Percentiles rank a stretch among this genome's conserved stretches.
Conservation (phyloP, 1,140 invertebrate genomes). For the Artemia franciscana region DNA sequence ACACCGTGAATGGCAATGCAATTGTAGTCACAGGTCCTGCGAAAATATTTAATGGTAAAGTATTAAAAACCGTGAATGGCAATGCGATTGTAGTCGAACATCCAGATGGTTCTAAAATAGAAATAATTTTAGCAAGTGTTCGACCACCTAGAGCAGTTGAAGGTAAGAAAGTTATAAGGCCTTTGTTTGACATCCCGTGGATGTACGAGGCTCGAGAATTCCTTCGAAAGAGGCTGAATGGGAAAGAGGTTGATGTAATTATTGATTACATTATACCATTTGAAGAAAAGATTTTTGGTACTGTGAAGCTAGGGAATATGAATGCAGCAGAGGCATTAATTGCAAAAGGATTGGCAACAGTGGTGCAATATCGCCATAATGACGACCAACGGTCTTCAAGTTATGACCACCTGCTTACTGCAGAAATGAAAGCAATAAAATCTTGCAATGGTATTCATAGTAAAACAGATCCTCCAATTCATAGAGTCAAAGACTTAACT, state of each 20-base stretch:
- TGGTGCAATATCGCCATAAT: constrained; percentile 76
- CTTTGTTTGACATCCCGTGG: constrained; percentile 89
- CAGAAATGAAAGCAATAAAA: constrained; percentile 78
- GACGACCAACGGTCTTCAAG: constrained; percentile 84
- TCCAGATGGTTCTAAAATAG: constrained; percentile 51
- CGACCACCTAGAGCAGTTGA: constrained; percentile 44
- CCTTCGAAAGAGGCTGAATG: constrained; percentile 80
- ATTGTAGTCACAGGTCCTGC: constrained; percentile 28
- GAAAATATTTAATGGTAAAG: constrained; percentile 59
- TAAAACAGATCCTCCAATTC: constrained; percentile 55
- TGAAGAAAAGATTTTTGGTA: constrained; percentile 42
- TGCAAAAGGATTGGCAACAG: constrained; percentile 68
- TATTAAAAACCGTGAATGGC: constrained; percentile 78
- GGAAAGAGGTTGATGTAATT: constrained; percentile 76
- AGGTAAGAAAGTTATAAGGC: constrained; percentile 38
- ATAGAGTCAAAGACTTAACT: constrained; percentile 68
- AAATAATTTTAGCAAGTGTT: constrained; percentile 87
- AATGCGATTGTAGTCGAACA: constrained; percentile 72
- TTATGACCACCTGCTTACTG: constrained; percentile 79
- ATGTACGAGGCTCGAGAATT: constrained; percentile 97
- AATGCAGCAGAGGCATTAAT: constrained; percentile 92
- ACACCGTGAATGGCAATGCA: too few species aligned
- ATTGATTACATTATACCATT: constrained; percentile 95
- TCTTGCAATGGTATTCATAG: constrained; percentile 53
- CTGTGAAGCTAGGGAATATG: neutral